Evolutionary conservation across 2,888 invertebrate species (phyloP), one percentile per base, ranked within the genome.

Genomic region (Orchesella flavescens): DNA sequence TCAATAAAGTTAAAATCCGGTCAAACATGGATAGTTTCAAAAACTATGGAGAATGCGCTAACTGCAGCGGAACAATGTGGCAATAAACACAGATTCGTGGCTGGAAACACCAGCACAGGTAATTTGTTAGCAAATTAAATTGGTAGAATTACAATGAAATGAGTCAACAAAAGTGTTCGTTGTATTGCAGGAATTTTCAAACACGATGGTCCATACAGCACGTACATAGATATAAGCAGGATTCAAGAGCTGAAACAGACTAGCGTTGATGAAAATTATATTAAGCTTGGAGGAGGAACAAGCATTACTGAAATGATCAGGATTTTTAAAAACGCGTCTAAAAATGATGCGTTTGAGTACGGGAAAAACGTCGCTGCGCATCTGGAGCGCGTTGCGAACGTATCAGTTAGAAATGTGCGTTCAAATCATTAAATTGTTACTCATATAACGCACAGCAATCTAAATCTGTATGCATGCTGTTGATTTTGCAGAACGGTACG

Each of bases 91-190:
- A 91, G 92, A 87, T 89, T 95, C 0, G 92, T 95, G 3, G 94
- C 93, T 23, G 95, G 95, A 23, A 95, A 95, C 89, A 95, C 95
- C 1, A 94, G 94, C 3, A 93, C 92, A 90, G 95, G 95, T 94
- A 49, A 49, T 7, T 12, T n/a, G n/a, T n/a, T n/a, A n/a, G n/a
- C n/a, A n/a, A n/a, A n/a, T n/a, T n/a, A n/a, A n/a, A n/a, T n/a
- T n/a, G n/a, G n/a, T n/a, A n/a, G n/a, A n/a, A n/a, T n/a, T n/a
- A n/a, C n/a, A n/a, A n/a, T n/a, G n/a, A n/a, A n/a, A n/a, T n/a
- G n/a, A n/a, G n/a, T n/a, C n/a, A n/a, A n/a, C n/a, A n/a, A n/a
- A n/a, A n/a, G n/a, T n/a, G n/a, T n/a, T n/a, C n/a, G n/a, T n/a
- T n/a, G n/a, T n/a, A 1, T 61, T 59, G n/a, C 17, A 81, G 84